These are phyloP conservation scores for Cnemophilus loriae DNA, from an alignment of 2,113 vertebrate genomes.

Conservation along the genomic window DNA sequence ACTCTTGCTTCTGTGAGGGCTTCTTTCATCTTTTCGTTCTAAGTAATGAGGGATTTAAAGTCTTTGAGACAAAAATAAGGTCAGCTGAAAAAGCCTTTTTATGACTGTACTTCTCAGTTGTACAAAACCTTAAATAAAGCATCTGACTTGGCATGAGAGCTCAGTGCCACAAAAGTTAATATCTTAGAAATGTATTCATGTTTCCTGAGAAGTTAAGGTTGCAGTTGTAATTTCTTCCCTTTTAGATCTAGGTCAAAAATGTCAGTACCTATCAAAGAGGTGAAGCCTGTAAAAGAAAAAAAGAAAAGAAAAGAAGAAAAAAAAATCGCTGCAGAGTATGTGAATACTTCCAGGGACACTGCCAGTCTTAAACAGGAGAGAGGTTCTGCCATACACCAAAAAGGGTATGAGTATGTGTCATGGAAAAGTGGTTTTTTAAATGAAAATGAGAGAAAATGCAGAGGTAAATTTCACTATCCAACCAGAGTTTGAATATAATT, in stretches of 20 bases:
- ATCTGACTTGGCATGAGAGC: neutral
- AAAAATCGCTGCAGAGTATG: neutral
- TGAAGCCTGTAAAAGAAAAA: neutral
- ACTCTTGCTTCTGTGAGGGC: neutral
- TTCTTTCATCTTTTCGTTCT: neutral
- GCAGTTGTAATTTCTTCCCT: neutral
- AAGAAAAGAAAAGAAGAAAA: fast-evolving
- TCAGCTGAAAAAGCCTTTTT: slow-evolving; percentile 1
- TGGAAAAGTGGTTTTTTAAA: neutral
- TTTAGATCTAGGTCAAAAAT: slow-evolving; percentile 19
- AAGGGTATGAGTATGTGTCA: neutral
- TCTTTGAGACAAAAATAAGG: neutral
- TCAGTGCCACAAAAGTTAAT: neutral
- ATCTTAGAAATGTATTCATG: neutral
- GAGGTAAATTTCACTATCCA: neutral
- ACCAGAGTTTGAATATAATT: neutral
- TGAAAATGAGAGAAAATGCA: neutral
- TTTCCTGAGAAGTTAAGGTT: neutral
- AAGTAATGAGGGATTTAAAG: neutral
- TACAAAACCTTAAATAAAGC: neutral
- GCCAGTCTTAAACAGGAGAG: neutral
- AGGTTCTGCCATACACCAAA: neutral
- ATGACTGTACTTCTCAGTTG: neutral
- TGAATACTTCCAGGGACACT: neutral
- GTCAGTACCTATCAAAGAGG: neutral